These are phyloP conservation scores for Teleogryllus occipitalis DNA, from an alignment of 1,140 invertebrate species.

Conservation along the genomic window DNA sequence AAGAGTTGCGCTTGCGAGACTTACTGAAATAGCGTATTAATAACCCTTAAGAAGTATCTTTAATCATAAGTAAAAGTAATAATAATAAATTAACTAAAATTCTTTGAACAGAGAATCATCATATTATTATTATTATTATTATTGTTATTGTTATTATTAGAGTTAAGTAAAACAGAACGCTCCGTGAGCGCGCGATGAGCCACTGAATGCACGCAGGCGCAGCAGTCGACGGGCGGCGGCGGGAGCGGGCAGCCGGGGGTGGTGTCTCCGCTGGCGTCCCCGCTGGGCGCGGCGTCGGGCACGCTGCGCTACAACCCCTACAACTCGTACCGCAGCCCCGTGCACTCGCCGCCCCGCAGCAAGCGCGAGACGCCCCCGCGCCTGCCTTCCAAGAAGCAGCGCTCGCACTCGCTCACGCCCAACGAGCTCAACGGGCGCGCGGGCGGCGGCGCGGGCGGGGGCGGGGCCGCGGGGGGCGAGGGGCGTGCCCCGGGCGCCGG, in stretches of 20 bases:
- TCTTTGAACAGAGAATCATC: too few species aligned
- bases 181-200: too few species aligned
- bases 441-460: conserved; percentile 32
- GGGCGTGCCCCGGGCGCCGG: conserved; percentile 35
- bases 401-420: conserved; percentile 57
- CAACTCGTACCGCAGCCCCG: conserved; percentile 30
- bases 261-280: conserved; percentile 25
- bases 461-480: conserved; percentile 48
- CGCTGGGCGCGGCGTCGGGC: conserved; percentile 12
- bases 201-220: not conserved
- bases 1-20: too few species aligned
- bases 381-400: conserved; percentile 57
- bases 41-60: too few species aligned
- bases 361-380: conserved; percentile 48
- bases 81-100: too few species aligned
- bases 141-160: too few species aligned
- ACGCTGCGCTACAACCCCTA: conserved; percentile 24
- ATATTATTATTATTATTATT: too few species aligned
- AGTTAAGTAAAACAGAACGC: too few species aligned
- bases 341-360: conserved; percentile 43
- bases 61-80: too few species aligned
- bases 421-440: conserved; percentile 39
- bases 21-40: too few species aligned
- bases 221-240: conserved; percentile 26
- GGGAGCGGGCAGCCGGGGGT: conserved; percentile 22